Evolutionary conservation across 2,888 invertebrate species (phyloP).

Genomic region (Nephrotoma appendiculata): DNA sequence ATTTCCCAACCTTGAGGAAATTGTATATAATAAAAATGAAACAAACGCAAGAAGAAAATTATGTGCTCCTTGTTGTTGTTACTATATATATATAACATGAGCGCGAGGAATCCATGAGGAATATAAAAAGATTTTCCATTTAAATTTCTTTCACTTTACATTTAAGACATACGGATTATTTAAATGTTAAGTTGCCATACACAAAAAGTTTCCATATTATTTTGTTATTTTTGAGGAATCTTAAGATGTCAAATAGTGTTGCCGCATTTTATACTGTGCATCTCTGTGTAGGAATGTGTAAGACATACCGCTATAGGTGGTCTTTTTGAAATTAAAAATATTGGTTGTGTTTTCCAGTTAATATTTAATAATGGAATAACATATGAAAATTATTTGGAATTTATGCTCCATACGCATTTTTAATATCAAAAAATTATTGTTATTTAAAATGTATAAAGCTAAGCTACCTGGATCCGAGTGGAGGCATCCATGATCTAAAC

Average conservation of each 20-base stretch:
- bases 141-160: background rate
- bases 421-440: too few species aligned
- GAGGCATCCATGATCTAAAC: too few species aligned
- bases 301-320: background rate
- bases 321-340: background rate
- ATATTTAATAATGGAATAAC: background rate
- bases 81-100: background rate
- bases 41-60: background rate
- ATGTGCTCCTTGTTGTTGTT: background rate
- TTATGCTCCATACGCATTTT: too few species aligned
- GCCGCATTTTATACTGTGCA: background rate
- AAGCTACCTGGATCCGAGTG: too few species aligned
- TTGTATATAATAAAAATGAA: background rate
- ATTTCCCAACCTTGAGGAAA: background rate
- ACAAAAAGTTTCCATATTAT: background rate
- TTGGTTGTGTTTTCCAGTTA: background rate
- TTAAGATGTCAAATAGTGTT: background rate
- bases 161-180: background rate
- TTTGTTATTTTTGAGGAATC: background rate
- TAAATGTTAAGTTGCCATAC: background rate
- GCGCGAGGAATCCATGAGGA: background rate
- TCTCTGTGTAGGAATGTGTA: background rate
- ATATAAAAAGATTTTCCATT: background rate
- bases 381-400: too few species aligned
- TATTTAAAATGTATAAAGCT: too few species aligned